Base-by-base conservation (phyloP, 2,888 invertebrate species). In the Heliothis peltigera region DNA sequence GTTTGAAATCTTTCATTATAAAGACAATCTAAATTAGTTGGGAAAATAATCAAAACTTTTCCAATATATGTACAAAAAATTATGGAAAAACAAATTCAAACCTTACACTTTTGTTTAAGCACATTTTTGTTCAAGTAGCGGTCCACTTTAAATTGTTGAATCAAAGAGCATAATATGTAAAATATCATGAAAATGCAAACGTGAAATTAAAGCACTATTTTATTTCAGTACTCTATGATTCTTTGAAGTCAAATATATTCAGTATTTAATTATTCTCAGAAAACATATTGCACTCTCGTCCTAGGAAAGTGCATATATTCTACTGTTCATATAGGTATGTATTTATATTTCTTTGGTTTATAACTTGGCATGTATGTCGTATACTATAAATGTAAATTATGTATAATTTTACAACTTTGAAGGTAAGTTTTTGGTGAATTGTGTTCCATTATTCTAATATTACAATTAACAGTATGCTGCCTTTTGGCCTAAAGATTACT, bases 141-240 rank as follows among this genome's bases (percentile, higher is more conserved):
- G 52, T 48, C 32, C 42, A 67, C 47, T 58, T 70, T 18, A 60
- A 51, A 15, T 47, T 52, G 46, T 57, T 22, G 12, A 21, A 42
- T 51, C 48, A 42, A 69, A 65, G 51, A 59, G 19, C 51, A 49
- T n/a, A n/a, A n/a, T 54, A 43, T 15, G 19, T 64, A 55, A 64
- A 17, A 71, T 5, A 51, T 46, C 44, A 25, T 49, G 55, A 22
- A 55, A 71, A 44, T 51, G 39, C 39, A 51, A 32, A 42, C 32
- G 17, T 15, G 44, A 49, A 63, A 15, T 3, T 43, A 19, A 42
- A 21, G 22, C 10, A n/a, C 15, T 25, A 8, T 17, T 28, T 44
- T 42, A 10, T 28, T 70, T 54, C n/a, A 18, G 19, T 22, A 25
- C 25, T 21, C 53, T 17, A 18, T 64, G 15, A 46, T 22, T 39